A percentile compares a stretch with the other conserved stretches of the same genome.
Conservation (phyloP, 2,797 vertebrate species). For the Pangasius krempfi region DNA sequence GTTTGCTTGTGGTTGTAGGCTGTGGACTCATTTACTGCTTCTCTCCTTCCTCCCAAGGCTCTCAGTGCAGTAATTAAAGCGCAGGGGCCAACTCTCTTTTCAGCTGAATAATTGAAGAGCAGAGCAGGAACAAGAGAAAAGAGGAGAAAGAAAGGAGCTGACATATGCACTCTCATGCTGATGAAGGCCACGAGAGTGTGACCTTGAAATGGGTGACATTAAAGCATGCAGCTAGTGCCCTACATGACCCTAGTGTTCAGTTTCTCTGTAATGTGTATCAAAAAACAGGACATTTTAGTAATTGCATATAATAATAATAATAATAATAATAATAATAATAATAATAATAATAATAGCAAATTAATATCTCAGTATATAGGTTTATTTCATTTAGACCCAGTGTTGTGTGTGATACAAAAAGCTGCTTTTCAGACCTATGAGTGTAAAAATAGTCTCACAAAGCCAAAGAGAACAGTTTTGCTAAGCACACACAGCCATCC, state of each 20-base stretch:
- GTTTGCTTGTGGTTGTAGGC: slow-evolving; percentile 44
- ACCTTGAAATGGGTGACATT: slow-evolving; percentile 48
- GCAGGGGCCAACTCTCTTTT: slow-evolving; percentile 72
- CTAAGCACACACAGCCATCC: slow-evolving; percentile 17
- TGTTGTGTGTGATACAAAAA: slow-evolving; percentile 50
- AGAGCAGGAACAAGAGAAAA: slow-evolving; percentile 41
- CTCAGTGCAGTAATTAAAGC: slow-evolving; percentile 70
- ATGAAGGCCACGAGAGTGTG: slow-evolving; percentile 40
- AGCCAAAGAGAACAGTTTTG: slow-evolving; percentile 65
- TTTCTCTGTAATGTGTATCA: slow-evolving; percentile 12
- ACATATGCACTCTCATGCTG: slow-evolving; percentile 39
- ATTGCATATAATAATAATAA: slow-evolving; percentile 7
- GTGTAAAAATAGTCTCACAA: slow-evolving; percentile 67
- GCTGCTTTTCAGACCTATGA: slow-evolving; percentile 69
- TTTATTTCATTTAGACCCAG: neutral
- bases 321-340: neutral
- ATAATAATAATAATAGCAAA: neutral
- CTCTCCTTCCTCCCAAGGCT: slow-evolving; percentile 47
- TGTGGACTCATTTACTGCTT: slow-evolving; percentile 47
- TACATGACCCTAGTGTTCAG: slow-evolving; percentile 14
- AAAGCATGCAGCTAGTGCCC: slow-evolving; percentile 21
- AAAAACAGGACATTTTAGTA: neutral
- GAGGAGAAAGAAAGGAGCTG: slow-evolving; percentile 41
- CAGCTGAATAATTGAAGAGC: slow-evolving; percentile 76
- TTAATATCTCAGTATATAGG: neutral